Evolutionary conservation across 2,888 invertebrate genomes (phyloP), one percentile per base, ranked within the genome.

Genomic region (Meteorus cinctellus): DNA sequence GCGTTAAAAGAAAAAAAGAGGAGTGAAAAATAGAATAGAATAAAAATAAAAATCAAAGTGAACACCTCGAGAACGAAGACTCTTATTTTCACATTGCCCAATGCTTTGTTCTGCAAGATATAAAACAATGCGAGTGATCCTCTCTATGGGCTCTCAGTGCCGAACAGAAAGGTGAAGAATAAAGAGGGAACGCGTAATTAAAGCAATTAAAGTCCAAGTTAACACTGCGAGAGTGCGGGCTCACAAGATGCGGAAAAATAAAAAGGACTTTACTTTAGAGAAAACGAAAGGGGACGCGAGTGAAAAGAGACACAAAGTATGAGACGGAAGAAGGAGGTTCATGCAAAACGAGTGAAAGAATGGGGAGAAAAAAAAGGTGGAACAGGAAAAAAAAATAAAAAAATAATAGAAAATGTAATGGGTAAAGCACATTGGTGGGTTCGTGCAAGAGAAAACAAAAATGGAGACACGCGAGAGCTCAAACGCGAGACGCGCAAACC

Each of bases 181-280:
- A 78, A 77, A 75, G 76, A 78, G 80, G 79, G 80, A 81, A 81
- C 81, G 82, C 77, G 80, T 83, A 83, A 83, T 83, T 83, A 83
- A 83, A 81, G 81, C 81, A 82, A 81, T 82, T 83, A 83, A 55
- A 82, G 81, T 79, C 73, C 75, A 82, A 84, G 82, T 82, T 83
- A 83, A 82, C 82, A 80, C 80, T 75, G 77, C 72, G 41, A 71
- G 72, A 67, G 67, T 41, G 72, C 65, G 71, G 63, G n/a, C 71
- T 66, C 60, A 75, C 75, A 71, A 66, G 75, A 66, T 66, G 71
- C 71, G 65, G 71, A 71, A 66, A 75, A 71, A 75, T 75, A 71
- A 75, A 75, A 71, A 70, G 70, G 31, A 66, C 65, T 71, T 60
- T 65, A 34, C 27, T 63, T 31, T n/a, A 31, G 27, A 24, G 51